These are phyloP conservation scores for Caenorhabditis plicata DNA, from an alignment of 2,888 invertebrate species.

Conservation along the genomic window DNA sequence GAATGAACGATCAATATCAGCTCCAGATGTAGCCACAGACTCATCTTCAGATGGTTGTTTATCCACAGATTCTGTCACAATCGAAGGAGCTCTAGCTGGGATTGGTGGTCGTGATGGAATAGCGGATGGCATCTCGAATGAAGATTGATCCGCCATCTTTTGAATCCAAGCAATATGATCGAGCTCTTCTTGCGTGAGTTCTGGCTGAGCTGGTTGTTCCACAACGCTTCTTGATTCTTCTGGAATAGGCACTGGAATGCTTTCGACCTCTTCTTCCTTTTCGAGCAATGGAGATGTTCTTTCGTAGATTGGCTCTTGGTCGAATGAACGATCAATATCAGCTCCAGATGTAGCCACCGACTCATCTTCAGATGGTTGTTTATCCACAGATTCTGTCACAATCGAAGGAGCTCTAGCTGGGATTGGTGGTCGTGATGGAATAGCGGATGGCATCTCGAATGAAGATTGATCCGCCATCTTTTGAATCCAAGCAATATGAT, in stretches of 20 bases:
- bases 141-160: conserved; percentile 22
- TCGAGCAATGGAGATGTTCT: conserved; percentile 1
- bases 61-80: background rate
- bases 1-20: background rate
- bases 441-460: background rate
- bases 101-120: background rate
- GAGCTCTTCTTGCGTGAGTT: conserved; percentile 32
- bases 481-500: conserved; percentile 21
- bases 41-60: background rate
- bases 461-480: conserved; percentile 25
- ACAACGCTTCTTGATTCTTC: too few species aligned
- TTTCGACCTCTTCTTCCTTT: conserved; percentile 4
- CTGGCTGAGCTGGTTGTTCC: background rate
- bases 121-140: conserved; percentile 10
- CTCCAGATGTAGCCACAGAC: background rate
- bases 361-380: conserved; percentile 2
- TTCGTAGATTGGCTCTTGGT: background rate
- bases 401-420: background rate
- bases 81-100: background rate
- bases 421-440: background rate
- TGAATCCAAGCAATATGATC: conserved; percentile 32
- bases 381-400: background rate
- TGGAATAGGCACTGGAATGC: too few species aligned
- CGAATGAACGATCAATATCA: conserved; percentile 15
- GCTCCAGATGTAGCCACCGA: conserved; percentile 29